These are phyloP conservation scores for Drosophila mauritiana DNA, from an alignment of 1,140 invertebrate species.

Conservation along the genomic window DNA sequence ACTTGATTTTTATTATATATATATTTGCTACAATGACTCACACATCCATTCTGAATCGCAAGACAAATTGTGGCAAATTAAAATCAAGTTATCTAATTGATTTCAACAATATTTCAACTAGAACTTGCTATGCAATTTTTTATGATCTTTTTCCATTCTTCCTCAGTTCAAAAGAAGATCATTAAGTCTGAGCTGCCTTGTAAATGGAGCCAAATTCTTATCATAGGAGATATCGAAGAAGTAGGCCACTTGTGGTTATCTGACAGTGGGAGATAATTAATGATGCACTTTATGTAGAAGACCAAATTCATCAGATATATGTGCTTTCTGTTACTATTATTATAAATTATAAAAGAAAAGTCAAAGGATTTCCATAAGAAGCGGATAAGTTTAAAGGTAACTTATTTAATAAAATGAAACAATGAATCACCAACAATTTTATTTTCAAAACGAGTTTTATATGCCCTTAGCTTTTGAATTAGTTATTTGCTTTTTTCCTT, in stretches of 20 bases:
- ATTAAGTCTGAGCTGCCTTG: slow-evolving; percentile 17
- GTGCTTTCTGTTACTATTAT: no score
- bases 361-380: background rate
- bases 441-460: background rate
- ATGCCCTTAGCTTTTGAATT: background rate
- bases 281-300: background rate
- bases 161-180: slow-evolving; percentile 8
- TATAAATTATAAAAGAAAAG: background rate
- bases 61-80: slow-evolving; percentile 44
- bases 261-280: slow-evolving; percentile 31
- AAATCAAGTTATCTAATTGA: slow-evolving; percentile 39
- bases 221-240: slow-evolving; percentile 24
- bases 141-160: slow-evolving; percentile 8
- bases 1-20: slow-evolving; percentile 19
- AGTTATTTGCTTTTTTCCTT: background rate
- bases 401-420: background rate
- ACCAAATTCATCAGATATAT: background rate
- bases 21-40: slow-evolving; percentile 4
- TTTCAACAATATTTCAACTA: slow-evolving; percentile 19
- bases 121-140: slow-evolving; percentile 12
- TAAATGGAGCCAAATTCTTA: slow-evolving; percentile 25
- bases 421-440: background rate
- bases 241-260: slow-evolving; percentile 32
- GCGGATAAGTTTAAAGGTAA: background rate
- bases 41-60: background rate